Conservation (phyloP, 2,113 vertebrate species). For the Ceyx margarethae region DNA sequence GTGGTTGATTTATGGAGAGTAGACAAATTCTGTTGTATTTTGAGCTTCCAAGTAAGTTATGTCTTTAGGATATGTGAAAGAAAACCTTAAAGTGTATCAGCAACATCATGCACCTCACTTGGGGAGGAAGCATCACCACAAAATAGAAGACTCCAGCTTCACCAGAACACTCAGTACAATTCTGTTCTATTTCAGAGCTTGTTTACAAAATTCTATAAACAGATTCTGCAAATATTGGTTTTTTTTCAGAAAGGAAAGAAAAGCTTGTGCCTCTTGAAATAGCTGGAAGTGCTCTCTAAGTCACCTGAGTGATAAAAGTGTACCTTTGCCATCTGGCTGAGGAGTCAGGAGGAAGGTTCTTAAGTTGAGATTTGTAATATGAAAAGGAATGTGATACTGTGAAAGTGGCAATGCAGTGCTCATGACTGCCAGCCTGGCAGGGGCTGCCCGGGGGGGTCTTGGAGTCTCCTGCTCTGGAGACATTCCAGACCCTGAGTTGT, state of each 20-base stretch:
- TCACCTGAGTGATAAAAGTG: background rate
- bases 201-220: slow-evolving; percentile 11
- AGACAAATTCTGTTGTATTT: background rate
- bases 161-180: background rate
- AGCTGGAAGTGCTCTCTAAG: background rate
- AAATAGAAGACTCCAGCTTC: background rate
- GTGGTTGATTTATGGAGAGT: background rate
- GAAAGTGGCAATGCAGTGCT: background rate
- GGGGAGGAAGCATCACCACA: background rate
- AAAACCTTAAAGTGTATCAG: background rate
- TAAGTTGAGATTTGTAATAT: background rate
- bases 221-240: background rate
- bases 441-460: too few species aligned
- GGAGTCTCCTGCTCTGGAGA: too few species aligned
- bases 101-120: background rate
- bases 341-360: background rate
- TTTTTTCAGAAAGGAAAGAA: background rate
- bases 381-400: background rate
- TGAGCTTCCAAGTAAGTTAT: background rate
- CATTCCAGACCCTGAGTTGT: accelerated
- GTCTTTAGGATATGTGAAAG: background rate
- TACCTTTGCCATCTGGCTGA: background rate
- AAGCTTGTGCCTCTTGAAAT: background rate
- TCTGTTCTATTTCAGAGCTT: slow-evolving; percentile 21
- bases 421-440: background rate